Percentiles rank a stretch among this genome's conserved stretches.
phyloP scores from a whole-genome alignment of 2,888 invertebrate genomes.

The Drosophila kambysellisi region DNA sequence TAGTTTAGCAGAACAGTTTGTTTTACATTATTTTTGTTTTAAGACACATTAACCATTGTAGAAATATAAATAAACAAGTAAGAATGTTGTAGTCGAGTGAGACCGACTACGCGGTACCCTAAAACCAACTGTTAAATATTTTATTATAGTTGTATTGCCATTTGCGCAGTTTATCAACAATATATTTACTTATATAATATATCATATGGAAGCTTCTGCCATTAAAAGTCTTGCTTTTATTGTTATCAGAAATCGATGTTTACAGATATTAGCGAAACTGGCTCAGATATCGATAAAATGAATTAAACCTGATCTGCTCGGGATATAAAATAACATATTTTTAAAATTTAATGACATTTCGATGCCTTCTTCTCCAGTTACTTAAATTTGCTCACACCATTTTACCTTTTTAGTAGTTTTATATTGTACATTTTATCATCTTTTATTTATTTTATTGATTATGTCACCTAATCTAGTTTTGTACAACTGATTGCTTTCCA shows the following conservation, averaged over 20 bases:
- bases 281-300: neutral
- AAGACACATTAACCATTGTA: neutral
- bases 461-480: constrained; percentile 11
- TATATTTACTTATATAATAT: too few relatives aligned
- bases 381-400: neutral
- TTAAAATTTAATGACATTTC: too few relatives aligned
- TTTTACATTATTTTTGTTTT: neutral
- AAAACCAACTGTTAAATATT: neutral
- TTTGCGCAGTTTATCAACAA: neutral
- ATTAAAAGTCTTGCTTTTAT: too few relatives aligned
- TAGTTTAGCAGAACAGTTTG: neutral
- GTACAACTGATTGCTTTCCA: constrained; percentile 38
- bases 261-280: too few relatives aligned
- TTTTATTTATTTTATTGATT: constrained; percentile 32
- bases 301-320: neutral
- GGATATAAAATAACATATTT: neutral
- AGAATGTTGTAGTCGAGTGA: neutral
- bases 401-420: neutral
- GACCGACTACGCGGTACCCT: neutral
- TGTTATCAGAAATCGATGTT: too few relatives aligned
- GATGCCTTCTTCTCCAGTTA: neutral
- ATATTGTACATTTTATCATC: neutral
- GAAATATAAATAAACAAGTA: neutral
- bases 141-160: neutral
- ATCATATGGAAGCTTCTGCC: too few relatives aligned